Conservation (phyloP, 2,797 vertebrate genomes). For the Eremophila alpestris region DNA sequence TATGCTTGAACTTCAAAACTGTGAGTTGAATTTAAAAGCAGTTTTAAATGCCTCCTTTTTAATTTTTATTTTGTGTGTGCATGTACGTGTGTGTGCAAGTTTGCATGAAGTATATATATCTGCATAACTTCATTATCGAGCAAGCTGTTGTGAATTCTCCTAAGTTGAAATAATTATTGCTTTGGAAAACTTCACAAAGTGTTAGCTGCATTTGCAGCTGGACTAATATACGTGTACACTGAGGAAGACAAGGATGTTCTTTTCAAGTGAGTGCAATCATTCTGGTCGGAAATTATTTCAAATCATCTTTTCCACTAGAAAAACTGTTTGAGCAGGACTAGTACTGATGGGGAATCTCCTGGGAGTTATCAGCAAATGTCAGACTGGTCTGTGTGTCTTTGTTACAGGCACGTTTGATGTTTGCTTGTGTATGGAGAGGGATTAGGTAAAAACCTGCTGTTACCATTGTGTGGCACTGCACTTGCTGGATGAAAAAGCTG, state of each 20-base stretch:
- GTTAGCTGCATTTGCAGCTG: neutral
- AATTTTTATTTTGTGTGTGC: neutral
- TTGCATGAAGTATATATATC: slow-evolving; percentile 14
- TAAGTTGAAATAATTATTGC: slow-evolving; percentile 2
- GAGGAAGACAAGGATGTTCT: neutral
- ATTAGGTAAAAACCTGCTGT: slow-evolving; percentile 11
- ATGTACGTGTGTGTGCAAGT: neutral
- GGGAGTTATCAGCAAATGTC: slow-evolving; percentile 47
- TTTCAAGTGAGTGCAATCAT: slow-evolving; percentile 15
- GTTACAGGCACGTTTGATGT: neutral
- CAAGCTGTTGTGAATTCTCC: neutral
- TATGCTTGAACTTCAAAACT: slow-evolving; percentile 61
- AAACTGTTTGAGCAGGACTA: neutral
- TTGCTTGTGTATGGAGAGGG: slow-evolving; percentile 6
- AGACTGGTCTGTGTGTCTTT: slow-evolving; percentile 22
- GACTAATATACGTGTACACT: neutral
- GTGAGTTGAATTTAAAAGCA: slow-evolving; percentile 57
- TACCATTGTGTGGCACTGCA: neutral
- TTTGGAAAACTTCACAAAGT: slow-evolving; percentile 26
- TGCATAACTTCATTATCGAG: slow-evolving; percentile 31
- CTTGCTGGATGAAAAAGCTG: neutral
- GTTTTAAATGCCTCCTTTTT: neutral
- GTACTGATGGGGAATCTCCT: neutral
- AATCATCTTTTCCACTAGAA: slow-evolving; percentile 39
- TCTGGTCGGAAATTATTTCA: slow-evolving; percentile 5